Evolutionary conservation across 1,140 invertebrate species (phyloP), one percentile per base, ranked within the genome.

Genomic region (Physella acuta): DNA sequence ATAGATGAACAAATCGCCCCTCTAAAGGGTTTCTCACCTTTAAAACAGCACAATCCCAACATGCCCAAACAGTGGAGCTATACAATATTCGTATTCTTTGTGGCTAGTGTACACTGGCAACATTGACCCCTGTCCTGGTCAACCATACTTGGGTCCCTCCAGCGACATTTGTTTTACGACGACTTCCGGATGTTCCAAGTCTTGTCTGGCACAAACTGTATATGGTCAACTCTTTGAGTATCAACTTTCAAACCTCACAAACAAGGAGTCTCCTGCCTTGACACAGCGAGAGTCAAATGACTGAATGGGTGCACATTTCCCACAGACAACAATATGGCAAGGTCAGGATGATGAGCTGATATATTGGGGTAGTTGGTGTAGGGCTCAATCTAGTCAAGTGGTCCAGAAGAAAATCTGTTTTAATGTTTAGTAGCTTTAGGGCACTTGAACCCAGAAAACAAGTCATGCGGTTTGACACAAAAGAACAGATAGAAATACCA

Each of bases 11-110:
- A 63, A 44, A 24, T 44, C 26, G 62, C 72, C 5, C 67, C 71
- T 14, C 73, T 76, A 68, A 76, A 75, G 66, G 73, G 75, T 2
- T 55, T 24, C 24, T 73, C 73, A 33, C 36, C 31, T 24, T 64
- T 75, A 56, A 73, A 73, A 59, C 65, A 73, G 51, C 76, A 79
- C 61, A 72, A 74, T 4, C 71, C 36, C 20, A 67, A 65, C 24
- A 78, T 77, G 68, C 76, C 71, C 1, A 49, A 79, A 16, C 68
- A 73, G 66, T 76, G 74, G 76, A 73, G 77, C 4, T 75, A 72
- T 51, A 76, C 78, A 68, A 34, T 77, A 11, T 72, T 70, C 70
- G 62, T 67, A 1, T 52, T 67, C 33, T 37, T 58, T 60, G 73
- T 64, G 55, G 68, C 33, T 2, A 49, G 26, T n/a, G 76, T 79